Percentiles rank a stretch among this genome's conserved stretches.
These are phyloP conservation scores for Prorops nasuta DNA, from an alignment of 1,140 invertebrate species.

Conservation along the genomic window DNA sequence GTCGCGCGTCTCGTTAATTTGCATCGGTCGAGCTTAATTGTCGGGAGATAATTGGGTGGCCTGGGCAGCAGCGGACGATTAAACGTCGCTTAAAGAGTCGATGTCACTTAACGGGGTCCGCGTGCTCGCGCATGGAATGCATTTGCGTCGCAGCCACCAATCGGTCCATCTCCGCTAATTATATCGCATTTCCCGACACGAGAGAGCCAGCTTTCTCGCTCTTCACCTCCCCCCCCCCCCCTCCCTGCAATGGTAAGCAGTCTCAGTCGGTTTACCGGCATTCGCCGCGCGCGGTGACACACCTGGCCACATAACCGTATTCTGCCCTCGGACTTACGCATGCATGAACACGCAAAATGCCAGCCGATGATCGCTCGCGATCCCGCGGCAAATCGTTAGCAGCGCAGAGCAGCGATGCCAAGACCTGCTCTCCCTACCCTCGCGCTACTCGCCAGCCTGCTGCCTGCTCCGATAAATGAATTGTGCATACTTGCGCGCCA, in stretches of 20 bases:
- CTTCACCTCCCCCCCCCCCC: not conserved
- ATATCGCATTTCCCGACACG: constrained; percentile 29
- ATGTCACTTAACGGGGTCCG: constrained; percentile 29
- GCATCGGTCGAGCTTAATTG: constrained; percentile 30
- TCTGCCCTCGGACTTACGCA: constrained; percentile 35
- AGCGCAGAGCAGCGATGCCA: not conserved
- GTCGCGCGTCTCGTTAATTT: constrained; percentile 18
- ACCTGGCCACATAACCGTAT: constrained; percentile 37
- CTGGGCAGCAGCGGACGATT: constrained; percentile 13
- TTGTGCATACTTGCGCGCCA: constrained; percentile 12
- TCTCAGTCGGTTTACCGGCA: not conserved
- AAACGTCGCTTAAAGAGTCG: constrained; percentile 12
- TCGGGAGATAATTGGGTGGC: constrained; percentile 34
- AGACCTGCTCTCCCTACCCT: not conserved
- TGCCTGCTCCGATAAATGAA: constrained; percentile 20
- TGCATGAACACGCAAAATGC: constrained; percentile 32
- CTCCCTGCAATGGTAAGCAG: too few species aligned
- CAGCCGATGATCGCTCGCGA: constrained; percentile 27
- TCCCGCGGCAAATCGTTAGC: constrained; percentile 24
- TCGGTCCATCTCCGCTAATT: constrained; percentile 26
- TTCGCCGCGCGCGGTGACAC: constrained; percentile 4
- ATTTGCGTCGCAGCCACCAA: constrained; percentile 8
- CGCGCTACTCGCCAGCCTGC: not conserved
- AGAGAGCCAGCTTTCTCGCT: constrained; percentile 10
- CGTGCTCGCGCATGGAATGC: constrained; percentile 14